Base-by-base conservation (phyloP, 2,888 invertebrate species). In the Epirrita christyi region DNA sequence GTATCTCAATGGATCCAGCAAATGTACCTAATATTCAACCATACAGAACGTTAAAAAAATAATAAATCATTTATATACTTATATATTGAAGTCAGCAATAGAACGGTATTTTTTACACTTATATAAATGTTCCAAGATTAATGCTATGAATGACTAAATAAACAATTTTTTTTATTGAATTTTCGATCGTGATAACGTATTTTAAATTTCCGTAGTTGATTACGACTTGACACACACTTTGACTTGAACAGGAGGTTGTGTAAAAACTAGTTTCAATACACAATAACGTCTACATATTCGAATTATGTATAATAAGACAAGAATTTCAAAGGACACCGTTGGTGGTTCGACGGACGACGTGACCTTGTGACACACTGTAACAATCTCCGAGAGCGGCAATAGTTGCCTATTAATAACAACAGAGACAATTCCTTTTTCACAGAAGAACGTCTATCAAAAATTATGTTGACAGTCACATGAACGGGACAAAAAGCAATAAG, bases 341-440 rank as follows among this genome's bases (percentile, higher is more conserved):
- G 45, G 51, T 49, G 41, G 61, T 64, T 56, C 55, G 58, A 55
- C 56, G 60, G 57, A 64, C 57, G 51, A 15, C 0, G 27, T 60
- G 66, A 62, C 71, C 67, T 72, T 70, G 63, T 59, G 62, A 61
- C 60, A 45, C 62, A 49, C 59, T 54, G 28, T 67, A 67, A 70
- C 64, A 67, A 63, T 67, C 71, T 70, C 68, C 69, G 55, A 64
- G 36, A 49, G 51, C 63, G 54, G 27, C 45, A 41, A 41, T 41
- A 29, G 13, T 53, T 46, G 27, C n/a, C n/a, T n/a, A 21, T 21
- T 21, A 21, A 4, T 21, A 3, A 21, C 21, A 21, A 4, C 21
- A 21, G 21, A 21, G 21, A 4, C 21, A 21, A 21, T 21, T 21
- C 21, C 21, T 21, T 21, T 21, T 21, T 21, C 2, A 21, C 21